phyloP scores from a whole-genome alignment of 2,113 vertebrate species.

The Saimiri boliviensis region DNA sequence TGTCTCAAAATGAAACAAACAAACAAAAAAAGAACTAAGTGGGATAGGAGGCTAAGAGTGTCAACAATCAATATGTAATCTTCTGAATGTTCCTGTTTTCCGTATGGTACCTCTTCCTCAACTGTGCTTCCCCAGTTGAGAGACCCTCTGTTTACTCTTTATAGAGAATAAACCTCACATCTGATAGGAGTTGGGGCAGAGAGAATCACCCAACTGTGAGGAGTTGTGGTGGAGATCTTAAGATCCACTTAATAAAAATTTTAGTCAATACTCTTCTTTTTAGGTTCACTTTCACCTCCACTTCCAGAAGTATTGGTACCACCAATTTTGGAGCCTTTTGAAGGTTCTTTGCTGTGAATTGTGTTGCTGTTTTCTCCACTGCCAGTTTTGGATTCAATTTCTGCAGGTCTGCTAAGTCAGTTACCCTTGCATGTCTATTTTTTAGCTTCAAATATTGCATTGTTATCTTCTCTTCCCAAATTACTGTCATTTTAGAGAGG shows the following conservation, averaged over 20 bases:
- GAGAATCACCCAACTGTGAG: not conserved
- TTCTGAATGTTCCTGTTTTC: not conserved
- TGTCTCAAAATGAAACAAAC: no score
- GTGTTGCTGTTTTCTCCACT: not conserved
- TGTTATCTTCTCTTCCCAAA: slow-evolving; percentile 1
- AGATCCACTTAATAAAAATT: slow-evolving; percentile 16
- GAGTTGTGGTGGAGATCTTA: not conserved
- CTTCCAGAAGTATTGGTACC: not conserved
- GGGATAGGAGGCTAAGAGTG: not conserved
- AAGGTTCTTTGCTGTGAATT: slow-evolving; percentile 37
- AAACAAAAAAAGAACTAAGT: not conserved
- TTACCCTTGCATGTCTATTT: slow-evolving; percentile 46
- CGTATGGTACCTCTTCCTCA: not conserved
- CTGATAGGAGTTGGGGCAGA: not conserved
- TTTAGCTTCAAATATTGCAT: slow-evolving; percentile 19
- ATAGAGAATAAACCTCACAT: slow-evolving; percentile 22
- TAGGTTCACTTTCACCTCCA: not conserved
- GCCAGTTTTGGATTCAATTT: slow-evolving; percentile 40
- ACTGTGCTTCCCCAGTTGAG: not conserved
- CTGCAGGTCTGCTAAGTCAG: not conserved
- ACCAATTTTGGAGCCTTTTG: not conserved
- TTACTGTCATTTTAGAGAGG: slow-evolving; percentile 34
- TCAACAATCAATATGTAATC: not conserved
- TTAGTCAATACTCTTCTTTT: slow-evolving; percentile 20
- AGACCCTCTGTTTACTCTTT: not conserved